A percentile compares a stretch with the other conserved stretches of the same genome.
Evolutionary conservation across 2,797 vertebrate species (phyloP).

Genomic region (Chaunax sp.): DNA sequence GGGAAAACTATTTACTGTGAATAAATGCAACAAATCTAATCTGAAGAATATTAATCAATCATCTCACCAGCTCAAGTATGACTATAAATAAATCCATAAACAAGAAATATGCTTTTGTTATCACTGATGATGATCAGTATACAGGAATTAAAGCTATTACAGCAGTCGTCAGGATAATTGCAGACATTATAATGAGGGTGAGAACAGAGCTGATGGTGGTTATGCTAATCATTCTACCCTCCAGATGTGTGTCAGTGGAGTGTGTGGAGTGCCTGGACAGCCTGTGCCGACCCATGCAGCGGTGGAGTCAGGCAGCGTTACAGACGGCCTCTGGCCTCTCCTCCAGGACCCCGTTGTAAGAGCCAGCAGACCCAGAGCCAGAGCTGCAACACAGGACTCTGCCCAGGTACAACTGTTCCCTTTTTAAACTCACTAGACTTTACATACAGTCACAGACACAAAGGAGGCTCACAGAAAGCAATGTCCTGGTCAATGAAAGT

Average conservation of each 20-base stretch:
- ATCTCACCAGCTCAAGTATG: not conserved
- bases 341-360: constrained; percentile 68
- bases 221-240: not conserved
- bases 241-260: constrained; percentile 90
- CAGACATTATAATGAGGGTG: constrained; percentile 14
- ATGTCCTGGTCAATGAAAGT: not conserved
- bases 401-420: constrained; percentile 83
- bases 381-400: constrained; percentile 88
- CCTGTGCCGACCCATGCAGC: constrained; percentile 87
- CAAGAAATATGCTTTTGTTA: constrained; percentile 4
- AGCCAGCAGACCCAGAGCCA: constrained; percentile 86
- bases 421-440: not conserved
- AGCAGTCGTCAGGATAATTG: constrained; percentile 18
- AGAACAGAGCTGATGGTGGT: constrained; percentile 1
- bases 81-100: constrained; percentile 1
- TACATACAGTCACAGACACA: not conserved
- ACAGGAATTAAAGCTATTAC: constrained; percentile 1
- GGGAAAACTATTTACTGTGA: not conserved
- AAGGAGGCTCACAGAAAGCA: not conserved
- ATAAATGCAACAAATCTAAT: not conserved
- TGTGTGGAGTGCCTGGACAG: constrained; percentile 88
- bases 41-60: not conserved
- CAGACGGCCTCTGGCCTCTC: constrained; percentile 71
- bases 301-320: constrained; percentile 87
- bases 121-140: constrained; percentile 13